A percentile compares a stretch with the other conserved stretches of the same genome.
phyloP scores from a whole-genome alignment of 2,888 invertebrate species.

The Anarsia innoxiella region DNA sequence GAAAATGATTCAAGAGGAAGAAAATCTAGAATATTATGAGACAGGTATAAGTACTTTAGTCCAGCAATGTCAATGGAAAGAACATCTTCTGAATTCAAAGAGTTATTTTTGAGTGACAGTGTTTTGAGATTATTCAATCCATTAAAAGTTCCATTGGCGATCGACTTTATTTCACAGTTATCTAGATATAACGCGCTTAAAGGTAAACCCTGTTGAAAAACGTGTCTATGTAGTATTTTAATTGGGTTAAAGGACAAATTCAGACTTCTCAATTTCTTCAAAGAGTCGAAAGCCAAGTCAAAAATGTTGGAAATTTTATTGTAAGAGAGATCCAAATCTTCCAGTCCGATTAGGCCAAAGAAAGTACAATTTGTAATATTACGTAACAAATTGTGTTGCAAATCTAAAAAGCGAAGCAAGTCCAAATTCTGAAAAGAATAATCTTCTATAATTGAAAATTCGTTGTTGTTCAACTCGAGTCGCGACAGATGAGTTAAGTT shows the following conservation, averaged over 20 bases:
- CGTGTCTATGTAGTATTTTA: slow-evolving; percentile 80
- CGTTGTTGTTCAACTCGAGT: slow-evolving; percentile 86
- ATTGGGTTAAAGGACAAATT: slow-evolving; percentile 88
- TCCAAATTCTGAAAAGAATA: slow-evolving; percentile 86
- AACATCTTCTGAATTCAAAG: slow-evolving; percentile 79
- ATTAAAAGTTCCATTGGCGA: slow-evolving; percentile 84
- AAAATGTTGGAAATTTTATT: slow-evolving; percentile 82
- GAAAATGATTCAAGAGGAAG: slow-evolving; percentile 82
- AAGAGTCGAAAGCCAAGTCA: slow-evolving; percentile 82
- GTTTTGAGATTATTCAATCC: slow-evolving; percentile 85
- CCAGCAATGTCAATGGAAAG: slow-evolving; percentile 84
- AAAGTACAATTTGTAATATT: slow-evolving; percentile 84
- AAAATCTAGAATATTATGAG: slow-evolving; percentile 85
- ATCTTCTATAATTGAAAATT: slow-evolving; percentile 85
- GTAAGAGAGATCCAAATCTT: slow-evolving; percentile 85
- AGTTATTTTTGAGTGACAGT: slow-evolving; percentile 84
- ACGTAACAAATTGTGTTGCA: slow-evolving; percentile 83
- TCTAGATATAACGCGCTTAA: slow-evolving; percentile 82
- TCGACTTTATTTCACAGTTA: slow-evolving; percentile 83
- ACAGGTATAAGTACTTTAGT: slow-evolving; percentile 81
- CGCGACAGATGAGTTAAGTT: slow-evolving; percentile 84
- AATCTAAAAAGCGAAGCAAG: slow-evolving; percentile 83
- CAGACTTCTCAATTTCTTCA: slow-evolving; percentile 84
- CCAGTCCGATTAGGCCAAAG: slow-evolving; percentile 82
- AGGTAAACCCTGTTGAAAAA: slow-evolving; percentile 85